Conservation (phyloP, 2,113 vertebrate species). For the Nipponia nippon region DNA sequence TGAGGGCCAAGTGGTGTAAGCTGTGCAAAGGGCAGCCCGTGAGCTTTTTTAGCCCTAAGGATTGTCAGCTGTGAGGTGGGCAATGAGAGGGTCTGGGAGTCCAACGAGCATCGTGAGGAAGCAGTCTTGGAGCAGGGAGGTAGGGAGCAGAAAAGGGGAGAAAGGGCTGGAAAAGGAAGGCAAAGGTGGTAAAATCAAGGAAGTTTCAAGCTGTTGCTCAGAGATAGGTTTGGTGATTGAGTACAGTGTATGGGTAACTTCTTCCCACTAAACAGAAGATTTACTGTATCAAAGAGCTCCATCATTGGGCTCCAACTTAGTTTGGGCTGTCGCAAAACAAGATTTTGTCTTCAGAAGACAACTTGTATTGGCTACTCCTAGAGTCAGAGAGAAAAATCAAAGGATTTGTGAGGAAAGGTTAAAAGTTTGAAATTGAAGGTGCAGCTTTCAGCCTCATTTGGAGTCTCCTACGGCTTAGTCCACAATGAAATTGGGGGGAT, state of each 20-base stretch:
- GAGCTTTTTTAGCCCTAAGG: neutral
- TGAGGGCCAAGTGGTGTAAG: neutral
- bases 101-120: neutral
- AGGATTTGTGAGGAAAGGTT: neutral
- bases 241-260: neutral
- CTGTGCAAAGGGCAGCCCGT: neutral
- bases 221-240: neutral
- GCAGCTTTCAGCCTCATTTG: neutral
- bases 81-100: neutral
- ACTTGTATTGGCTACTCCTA: neutral
- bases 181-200: neutral
- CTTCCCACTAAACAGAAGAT: neutral
- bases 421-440: neutral
- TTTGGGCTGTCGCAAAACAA: neutral
- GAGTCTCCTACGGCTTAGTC: neutral
- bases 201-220: neutral
- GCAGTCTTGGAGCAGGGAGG: neutral
- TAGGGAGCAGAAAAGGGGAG: neutral
- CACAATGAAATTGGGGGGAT: fast-evolving
- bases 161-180: neutral
- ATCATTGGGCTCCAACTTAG: neutral
- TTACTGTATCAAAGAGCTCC: neutral
- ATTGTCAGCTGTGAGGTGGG: neutral
- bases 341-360: neutral
- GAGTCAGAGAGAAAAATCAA: neutral